phyloP scores from a whole-genome alignment of 2,888 invertebrate species.

The Cataglyphis altisquamis region DNA sequence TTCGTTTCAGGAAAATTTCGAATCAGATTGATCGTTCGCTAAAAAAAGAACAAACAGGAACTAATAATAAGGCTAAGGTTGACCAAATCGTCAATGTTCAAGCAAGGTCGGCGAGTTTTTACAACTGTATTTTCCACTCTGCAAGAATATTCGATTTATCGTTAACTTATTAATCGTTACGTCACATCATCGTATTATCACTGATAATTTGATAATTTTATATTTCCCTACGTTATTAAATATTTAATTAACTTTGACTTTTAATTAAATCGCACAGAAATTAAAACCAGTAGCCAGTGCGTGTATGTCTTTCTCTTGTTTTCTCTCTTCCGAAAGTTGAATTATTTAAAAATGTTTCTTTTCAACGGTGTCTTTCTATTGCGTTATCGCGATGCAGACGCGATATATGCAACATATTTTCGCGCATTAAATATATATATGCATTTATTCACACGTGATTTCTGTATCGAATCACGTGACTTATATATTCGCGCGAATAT shows the following conservation, averaged over 20 bases:
- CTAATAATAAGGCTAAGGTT: neutral
- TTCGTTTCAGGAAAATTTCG: neutral
- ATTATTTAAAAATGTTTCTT: neutral
- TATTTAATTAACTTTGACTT: neutral
- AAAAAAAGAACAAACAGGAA: neutral
- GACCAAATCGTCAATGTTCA: neutral
- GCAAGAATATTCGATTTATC: neutral
- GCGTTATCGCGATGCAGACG: neutral
- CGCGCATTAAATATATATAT: neutral
- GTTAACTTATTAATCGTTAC: neutral
- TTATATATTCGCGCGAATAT: slow-evolving; percentile 21
- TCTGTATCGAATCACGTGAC: neutral
- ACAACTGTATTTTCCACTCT: neutral
- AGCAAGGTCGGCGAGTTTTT: neutral
- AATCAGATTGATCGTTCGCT: neutral
- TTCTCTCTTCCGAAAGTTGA: neutral
- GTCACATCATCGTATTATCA: neutral
- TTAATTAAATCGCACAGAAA: neutral
- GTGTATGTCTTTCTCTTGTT: neutral
- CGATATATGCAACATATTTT: neutral
- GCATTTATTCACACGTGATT: neutral
- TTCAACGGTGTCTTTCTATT: neutral
- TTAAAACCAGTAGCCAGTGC: neutral
- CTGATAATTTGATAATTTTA: neutral
- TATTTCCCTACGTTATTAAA: neutral